Base-by-base conservation (phyloP, 2,113 vertebrate species). In the Gnathonemus longibarbis region DNA sequence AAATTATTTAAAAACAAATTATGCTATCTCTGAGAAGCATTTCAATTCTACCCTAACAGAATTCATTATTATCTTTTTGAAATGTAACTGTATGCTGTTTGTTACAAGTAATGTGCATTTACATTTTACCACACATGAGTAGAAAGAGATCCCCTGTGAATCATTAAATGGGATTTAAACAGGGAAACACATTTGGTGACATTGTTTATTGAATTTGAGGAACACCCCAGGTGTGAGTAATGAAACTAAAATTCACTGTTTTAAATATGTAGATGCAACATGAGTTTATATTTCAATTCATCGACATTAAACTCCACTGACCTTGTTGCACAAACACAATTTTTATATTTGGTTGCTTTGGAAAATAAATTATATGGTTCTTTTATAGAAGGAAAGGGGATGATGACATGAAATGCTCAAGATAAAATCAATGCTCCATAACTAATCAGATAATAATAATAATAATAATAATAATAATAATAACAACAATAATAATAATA, bases 81-180 rank as follows among this genome's bases (percentile, higher is more conserved):
- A 88, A 90, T 91, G 92, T 93, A 93, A 93, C 91, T 91, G 89
- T 21, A 91, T 91, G 92, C 92, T 92, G 93, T 93, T 94, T 92
- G 91, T 89, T 94, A 95, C 94, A 94, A 94, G 94, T 88, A 92
- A 95, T 95, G 94, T 93, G 93, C 94, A 95, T 96, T 96, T 95
- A 94, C 94, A 94, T 93, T 94, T 93, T 80, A 92, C 94, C 93
- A 95, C 94, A 93, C 93, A 94, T 94, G 94, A 95, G 92, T 90
- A 53, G 91, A 91, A 53, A 21, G 91, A 91, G n/a, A 46, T 91
- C 93, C 93, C 93, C 91, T 89, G 93, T 86, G 91, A 91, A 93
- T 93, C 94, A 91, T 93, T 93, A 93, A 94, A 94, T 94, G 93
- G 53, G 92, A 92, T 91, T 87, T 91, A 92, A 94, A 92, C 90